phyloP scores from a whole-genome alignment of 2,113 vertebrate genomes.

The Tympanuchus pallidicinctus region DNA sequence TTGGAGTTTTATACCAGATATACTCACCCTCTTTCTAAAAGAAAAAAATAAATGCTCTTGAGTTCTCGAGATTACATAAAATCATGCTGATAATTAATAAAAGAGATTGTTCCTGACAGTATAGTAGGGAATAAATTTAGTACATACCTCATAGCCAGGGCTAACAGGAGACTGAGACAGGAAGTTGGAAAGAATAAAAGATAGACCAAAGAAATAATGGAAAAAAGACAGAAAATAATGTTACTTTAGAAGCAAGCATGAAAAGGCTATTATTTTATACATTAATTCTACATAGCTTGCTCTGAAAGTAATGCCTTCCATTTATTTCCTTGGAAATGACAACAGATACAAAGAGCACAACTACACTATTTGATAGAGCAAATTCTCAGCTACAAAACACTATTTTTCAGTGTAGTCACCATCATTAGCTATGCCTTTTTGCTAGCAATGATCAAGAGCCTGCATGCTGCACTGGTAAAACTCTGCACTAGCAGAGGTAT shows the following conservation, averaged over 20 bases:
- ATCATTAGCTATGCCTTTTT: background rate
- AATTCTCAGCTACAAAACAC: background rate
- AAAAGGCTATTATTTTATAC: background rate
- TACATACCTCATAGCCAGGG: constrained; percentile 91
- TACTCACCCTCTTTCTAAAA: background rate
- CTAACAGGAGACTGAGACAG: constrained; percentile 88
- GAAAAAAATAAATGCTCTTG: background rate
- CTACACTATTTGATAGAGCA: background rate
- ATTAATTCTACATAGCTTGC: background rate
- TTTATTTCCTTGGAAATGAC: background rate
- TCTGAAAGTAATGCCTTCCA: background rate
- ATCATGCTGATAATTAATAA: background rate
- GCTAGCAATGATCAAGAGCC: background rate
- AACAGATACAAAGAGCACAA: background rate
- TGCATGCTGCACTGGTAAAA: background rate
- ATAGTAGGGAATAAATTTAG: constrained; percentile 4
- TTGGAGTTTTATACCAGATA: background rate
- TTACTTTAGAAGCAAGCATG: constrained; percentile 61
- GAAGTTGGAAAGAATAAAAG: constrained; percentile 60
- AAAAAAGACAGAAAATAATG: constrained; percentile 68
- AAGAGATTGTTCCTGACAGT: background rate
- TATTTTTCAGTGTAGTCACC: background rate
- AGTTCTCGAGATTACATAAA: background rate
- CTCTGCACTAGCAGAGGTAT: background rate
- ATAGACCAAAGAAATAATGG: constrained; percentile 45